Evolutionary conservation across 2,888 invertebrate genomes (phyloP).

Genomic region (Tigriopus californicus): DNA sequence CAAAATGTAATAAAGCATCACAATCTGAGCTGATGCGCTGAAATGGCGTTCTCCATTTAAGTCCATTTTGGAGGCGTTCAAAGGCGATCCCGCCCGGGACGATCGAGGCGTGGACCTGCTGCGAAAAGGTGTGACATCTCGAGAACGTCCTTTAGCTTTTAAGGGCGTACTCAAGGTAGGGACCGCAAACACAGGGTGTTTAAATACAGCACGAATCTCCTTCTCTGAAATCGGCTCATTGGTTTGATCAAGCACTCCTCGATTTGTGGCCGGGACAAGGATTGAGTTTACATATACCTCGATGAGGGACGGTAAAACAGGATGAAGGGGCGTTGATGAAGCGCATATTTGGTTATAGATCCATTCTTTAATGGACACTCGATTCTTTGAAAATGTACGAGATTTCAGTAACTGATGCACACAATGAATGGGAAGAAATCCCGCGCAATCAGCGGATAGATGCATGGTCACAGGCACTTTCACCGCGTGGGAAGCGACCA

Average conservation of each 20-base stretch:
- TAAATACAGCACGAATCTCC: slow-evolving; percentile 65
- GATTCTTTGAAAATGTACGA: slow-evolving; percentile 82
- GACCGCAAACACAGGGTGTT: slow-evolving; percentile 24
- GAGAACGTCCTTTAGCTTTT: neutral
- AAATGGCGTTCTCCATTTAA: neutral
- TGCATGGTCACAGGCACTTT: slow-evolving; percentile 82
- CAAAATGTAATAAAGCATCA: slow-evolving; percentile 74
- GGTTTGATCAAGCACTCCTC: slow-evolving; percentile 42
- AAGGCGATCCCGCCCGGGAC: neutral
- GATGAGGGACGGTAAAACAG: slow-evolving; percentile 73
- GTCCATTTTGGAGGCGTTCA: neutral
- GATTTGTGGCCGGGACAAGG: slow-evolving; percentile 32
- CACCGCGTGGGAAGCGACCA: slow-evolving; percentile 84
- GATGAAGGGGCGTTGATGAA: slow-evolving; percentile 73
- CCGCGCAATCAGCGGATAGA: slow-evolving; percentile 67
- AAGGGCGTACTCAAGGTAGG: neutral
- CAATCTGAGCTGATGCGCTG: slow-evolving; percentile 56
- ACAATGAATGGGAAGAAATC: slow-evolving; percentile 86
- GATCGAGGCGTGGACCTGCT: neutral
- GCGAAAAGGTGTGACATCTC: neutral
- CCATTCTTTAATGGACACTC: slow-evolving; percentile 90
- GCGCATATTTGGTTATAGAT: slow-evolving; percentile 81
- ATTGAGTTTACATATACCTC: slow-evolving; percentile 89
- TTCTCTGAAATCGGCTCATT: slow-evolving; percentile 80
- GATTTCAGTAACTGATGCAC: slow-evolving; percentile 86